A percentile compares a stretch with the other conserved stretches of the same genome.
Evolutionary conservation across 2,113 vertebrate species (phyloP).

Genomic region (Sphaerodactylus townsendi): DNA sequence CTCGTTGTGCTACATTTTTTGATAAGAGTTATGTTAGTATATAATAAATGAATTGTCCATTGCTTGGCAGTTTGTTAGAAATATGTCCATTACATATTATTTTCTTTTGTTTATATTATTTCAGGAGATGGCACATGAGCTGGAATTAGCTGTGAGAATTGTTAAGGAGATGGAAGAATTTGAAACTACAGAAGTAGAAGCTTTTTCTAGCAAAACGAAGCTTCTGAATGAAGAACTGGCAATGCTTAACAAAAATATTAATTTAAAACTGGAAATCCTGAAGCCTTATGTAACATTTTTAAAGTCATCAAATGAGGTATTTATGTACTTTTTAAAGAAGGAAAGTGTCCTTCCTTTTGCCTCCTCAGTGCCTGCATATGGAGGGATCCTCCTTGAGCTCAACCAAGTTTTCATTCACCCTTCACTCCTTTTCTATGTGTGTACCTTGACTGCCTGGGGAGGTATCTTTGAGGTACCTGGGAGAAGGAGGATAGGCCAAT

Average conservation of each 20-base stretch:
- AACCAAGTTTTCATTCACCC: neutral
- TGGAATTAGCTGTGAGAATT: slow-evolving; percentile 73
- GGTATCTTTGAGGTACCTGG: no score
- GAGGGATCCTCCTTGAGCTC: neutral
- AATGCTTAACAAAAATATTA: slow-evolving; percentile 69
- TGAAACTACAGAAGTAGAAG: slow-evolving; percentile 60
- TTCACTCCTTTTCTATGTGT: no score
- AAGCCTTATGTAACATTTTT: slow-evolving; percentile 79
- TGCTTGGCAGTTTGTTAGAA: neutral
- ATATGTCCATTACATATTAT: slow-evolving; percentile 1
- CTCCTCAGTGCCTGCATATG: neutral
- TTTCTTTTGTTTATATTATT: slow-evolving; percentile 31
- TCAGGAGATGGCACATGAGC: slow-evolving; percentile 76
- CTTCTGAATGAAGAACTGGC: slow-evolving; percentile 78
- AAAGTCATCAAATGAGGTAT: slow-evolving; percentile 80
- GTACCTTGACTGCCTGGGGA: no score
- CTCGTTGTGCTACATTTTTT: neutral
- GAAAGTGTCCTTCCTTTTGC: neutral
- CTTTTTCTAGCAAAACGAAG: slow-evolving; percentile 67
- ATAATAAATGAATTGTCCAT: no score
- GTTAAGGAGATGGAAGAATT: slow-evolving; percentile 73
- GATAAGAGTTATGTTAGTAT: neutral
- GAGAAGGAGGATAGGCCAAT: no score
- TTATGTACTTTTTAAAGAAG: neutral
- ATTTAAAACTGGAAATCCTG: slow-evolving; percentile 74